Conservation (phyloP, 2,113 vertebrate genomes). For the Cyanoramphus novaezelandiae region DNA sequence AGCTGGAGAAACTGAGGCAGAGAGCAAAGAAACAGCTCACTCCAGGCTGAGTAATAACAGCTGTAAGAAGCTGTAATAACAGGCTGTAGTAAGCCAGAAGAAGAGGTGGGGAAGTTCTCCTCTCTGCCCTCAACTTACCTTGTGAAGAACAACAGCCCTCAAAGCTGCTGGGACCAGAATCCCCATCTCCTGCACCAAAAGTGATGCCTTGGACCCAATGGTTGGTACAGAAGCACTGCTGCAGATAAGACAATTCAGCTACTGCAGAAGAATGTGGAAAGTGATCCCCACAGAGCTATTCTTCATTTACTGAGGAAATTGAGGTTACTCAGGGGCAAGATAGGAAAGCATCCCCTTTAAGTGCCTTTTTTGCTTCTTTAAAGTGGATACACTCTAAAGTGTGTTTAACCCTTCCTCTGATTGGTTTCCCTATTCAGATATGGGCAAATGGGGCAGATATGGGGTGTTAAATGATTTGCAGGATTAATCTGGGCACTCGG, state of each 20-base stretch:
- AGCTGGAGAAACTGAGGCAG: conserved; percentile 50
- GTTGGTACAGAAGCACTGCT: background rate
- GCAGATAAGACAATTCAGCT: background rate
- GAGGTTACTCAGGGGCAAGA: background rate
- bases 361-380: background rate
- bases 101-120: background rate
- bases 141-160: background rate
- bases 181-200: background rate
- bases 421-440: background rate
- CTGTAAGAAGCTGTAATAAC: background rate
- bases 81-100: background rate
- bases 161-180: background rate
- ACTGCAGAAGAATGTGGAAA: background rate
- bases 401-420: background rate
- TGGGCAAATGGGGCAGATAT: background rate
- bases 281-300: background rate
- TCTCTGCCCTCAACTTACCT: background rate
- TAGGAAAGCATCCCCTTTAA: background rate
- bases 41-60: background rate
- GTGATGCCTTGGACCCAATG: background rate
- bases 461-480: background rate
- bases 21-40: background rate
- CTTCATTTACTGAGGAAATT: background rate
- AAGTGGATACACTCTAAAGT: background rate
- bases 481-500: background rate